Evolutionary conservation across 1,140 invertebrate genomes (phyloP).

Genomic region (Andricus grossulariae): DNA sequence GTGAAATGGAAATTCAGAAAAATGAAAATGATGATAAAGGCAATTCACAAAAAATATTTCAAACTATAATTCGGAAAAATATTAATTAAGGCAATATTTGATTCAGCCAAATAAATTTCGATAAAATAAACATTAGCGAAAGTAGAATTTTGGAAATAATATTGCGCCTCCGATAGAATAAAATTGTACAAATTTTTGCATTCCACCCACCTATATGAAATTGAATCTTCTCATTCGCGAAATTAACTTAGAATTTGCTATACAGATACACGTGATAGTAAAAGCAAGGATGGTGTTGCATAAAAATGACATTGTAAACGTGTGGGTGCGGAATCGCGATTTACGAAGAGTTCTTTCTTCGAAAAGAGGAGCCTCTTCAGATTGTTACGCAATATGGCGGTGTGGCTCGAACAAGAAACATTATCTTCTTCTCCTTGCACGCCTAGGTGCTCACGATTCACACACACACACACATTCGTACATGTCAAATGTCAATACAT

Average conservation of each 20-base stretch:
- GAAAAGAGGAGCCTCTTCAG: neutral
- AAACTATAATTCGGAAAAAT: too few relatives aligned
- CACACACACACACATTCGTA: too few relatives aligned
- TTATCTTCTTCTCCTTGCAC: slow-evolving; percentile 13
- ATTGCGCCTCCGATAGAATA: too few relatives aligned
- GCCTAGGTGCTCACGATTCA: neutral
- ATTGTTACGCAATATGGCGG: slow-evolving; percentile 15
- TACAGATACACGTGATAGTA: neutral
- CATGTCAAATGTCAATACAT: neutral
- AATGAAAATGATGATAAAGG: too few relatives aligned
- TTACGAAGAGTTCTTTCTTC: neutral
- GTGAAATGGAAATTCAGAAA: too few relatives aligned
- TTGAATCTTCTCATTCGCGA: neutral
- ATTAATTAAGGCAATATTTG: too few relatives aligned
- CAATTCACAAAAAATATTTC: too few relatives aligned
- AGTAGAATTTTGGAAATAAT: too few relatives aligned
- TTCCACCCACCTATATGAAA: neutral
- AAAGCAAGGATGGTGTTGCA: neutral
- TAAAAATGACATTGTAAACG: neutral
- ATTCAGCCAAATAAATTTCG: too few relatives aligned
- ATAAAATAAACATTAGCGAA: too few relatives aligned
- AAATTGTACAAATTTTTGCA: too few relatives aligned
- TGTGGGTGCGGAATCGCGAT: neutral
- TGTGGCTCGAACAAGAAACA: slow-evolving; percentile 6
- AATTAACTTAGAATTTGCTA: neutral